Evolutionary conservation across 1,140 invertebrate species (phyloP).

Genomic region (Plutomurus gul): DNA sequence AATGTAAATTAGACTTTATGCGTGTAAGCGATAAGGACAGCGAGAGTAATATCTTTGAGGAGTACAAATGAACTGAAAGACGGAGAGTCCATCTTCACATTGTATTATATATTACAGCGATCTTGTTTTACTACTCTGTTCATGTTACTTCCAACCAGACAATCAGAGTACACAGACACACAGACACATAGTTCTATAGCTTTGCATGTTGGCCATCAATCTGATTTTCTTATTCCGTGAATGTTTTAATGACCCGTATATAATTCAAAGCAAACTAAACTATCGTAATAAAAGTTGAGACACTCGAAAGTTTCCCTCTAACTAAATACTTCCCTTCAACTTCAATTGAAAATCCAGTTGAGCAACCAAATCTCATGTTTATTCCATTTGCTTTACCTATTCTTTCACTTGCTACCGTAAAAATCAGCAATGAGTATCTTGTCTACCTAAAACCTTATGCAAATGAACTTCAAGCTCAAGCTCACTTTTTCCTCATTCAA

Average conservation of each 20-base stretch:
- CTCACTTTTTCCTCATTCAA: too few relatives aligned
- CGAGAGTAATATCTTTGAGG: not conserved
- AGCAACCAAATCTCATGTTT: not conserved
- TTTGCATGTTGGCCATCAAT: not conserved
- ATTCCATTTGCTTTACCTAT: not conserved
- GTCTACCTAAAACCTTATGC: constrained; percentile 16
- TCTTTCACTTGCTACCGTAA: constrained; percentile 8
- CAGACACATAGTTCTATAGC: too few relatives aligned
- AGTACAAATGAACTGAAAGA: constrained; percentile 23
- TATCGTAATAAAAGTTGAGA: constrained; percentile 11
- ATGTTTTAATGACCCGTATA: constrained; percentile 19
- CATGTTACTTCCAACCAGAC: not conserved
- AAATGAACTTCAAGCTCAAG: not conserved
- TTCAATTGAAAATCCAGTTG: constrained; percentile 6
- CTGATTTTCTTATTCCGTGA: not conserved
- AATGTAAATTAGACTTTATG: constrained; percentile 28
- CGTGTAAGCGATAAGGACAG: constrained; percentile 6
- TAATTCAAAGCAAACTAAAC: not conserved
- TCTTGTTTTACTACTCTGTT: not conserved
- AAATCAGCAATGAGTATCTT: constrained; percentile 19
- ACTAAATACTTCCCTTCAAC: constrained; percentile 18
- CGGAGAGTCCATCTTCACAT: not conserved
- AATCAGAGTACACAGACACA: too few relatives aligned
- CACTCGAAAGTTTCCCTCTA: not conserved
- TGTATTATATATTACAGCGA: not conserved